Conservation (phyloP, 2,888 invertebrate species). For the Eupsilia transversa region DNA sequence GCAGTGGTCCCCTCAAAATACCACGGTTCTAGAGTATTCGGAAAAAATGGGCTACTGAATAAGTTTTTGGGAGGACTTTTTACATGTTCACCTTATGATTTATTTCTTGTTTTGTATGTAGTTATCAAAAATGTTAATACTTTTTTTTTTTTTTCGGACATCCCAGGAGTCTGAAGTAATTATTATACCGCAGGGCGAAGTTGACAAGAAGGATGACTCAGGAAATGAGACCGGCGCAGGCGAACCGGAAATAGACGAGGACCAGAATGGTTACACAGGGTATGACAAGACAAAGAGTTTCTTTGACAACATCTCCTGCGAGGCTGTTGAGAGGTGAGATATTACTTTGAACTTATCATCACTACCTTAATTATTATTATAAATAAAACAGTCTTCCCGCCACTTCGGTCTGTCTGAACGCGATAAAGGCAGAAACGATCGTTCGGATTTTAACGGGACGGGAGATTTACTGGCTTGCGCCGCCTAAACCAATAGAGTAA, state of each 20-base stretch:
- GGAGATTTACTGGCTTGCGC: no score
- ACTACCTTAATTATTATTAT: no score
- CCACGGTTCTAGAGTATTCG: not conserved
- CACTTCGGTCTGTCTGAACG: no score
- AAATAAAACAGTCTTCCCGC: no score
- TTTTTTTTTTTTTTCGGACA: conserved; percentile 49
- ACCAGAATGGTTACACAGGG: conserved; percentile 92
- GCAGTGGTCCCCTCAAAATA: not conserved
- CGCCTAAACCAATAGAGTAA: no score
- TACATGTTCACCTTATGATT: not conserved
- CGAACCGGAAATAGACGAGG: conserved; percentile 94
- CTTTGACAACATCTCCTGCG: conserved; percentile 99
- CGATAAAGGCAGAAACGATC: no score
- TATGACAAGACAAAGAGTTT: conserved; percentile 99
- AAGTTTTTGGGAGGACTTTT: not conserved
- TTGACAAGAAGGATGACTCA: conserved; percentile 96
- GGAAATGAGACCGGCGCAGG: conserved; percentile 97
- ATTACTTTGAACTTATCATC: not conserved
- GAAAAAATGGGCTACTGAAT: not conserved
- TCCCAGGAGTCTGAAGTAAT: conserved; percentile 66
- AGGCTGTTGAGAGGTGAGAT: conserved; percentile 96
- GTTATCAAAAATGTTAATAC: conserved; percentile 24
- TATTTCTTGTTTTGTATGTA: conserved; percentile 24
- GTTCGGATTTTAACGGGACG: no score
- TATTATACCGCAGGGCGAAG: conserved; percentile 88